Evolutionary conservation across 2,888 invertebrate genomes (phyloP), one percentile per base, ranked within the genome.

Genomic region (Tetramorium bicarinatum): DNA sequence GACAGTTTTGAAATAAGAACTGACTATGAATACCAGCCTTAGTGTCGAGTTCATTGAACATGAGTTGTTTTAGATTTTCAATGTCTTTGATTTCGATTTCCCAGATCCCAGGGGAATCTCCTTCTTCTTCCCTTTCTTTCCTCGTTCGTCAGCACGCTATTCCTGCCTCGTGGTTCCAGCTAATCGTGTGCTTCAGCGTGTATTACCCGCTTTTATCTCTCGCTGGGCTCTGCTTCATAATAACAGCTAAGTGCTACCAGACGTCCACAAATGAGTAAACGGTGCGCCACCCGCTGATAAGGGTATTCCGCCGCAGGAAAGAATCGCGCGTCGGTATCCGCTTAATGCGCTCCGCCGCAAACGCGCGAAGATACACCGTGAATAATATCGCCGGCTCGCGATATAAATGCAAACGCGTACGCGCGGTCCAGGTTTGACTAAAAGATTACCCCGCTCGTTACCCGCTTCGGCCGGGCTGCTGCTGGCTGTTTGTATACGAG

Each of bases 321-420:
- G 76, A 82, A 87, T 67, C 66, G 83, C 72, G 72, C 79, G 76
- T 61, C 67, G 87, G 82, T 85, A 87, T 82, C 76, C 85, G 72
- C 72, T 88, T 88, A 88, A 88, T 82, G 88, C 76, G 64, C 25
- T 67, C 76, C 77, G 75, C 67, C 79, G 52, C 74, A 77, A 74
- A 64, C 69, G 71, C 72, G 67, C 74, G 41, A 74, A 83, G 89
- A 87, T 86, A 87, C 44, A 21, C 49, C 66, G 47, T 82, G 89
- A 89, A 82, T 87, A 84, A 89, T 85, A 87, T 85, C 84, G 71
- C 83, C 79, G 71, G 44, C 69, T 67, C 80, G 81, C 69, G 83
- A 87, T 89, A 87, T 89, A 89, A 89, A 89, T 89, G 89, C 88
- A 86, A 89, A 85, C 83, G 84, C 81, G 83, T 84, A 80, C 84